Conservation (phyloP, 2,888 invertebrate species). For the Chymomyza amoena region DNA sequence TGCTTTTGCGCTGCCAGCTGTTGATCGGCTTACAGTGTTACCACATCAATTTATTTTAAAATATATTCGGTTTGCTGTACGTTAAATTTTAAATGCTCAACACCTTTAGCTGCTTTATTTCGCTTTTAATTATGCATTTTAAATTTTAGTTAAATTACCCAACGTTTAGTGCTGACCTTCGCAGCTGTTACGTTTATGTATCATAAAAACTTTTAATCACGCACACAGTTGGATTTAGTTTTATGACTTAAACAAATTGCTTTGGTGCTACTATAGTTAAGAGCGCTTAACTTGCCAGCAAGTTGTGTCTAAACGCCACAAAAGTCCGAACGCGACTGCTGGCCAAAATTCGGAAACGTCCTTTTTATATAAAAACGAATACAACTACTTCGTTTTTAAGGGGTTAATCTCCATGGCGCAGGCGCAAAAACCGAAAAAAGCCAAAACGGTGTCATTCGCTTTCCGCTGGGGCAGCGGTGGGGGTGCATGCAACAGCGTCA, state of each 20-base stretch:
- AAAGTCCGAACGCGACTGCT: constrained; percentile 62
- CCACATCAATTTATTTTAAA: constrained; percentile 24
- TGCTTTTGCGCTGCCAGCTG: constrained; percentile 37
- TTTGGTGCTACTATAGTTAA: not conserved
- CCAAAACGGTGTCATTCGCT: constrained; percentile 56
- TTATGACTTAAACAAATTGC: not conserved
- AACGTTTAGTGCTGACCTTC: not conserved
- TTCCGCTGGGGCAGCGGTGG: constrained; percentile 22
- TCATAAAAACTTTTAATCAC: not conserved
- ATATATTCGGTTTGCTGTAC: constrained; percentile 5
- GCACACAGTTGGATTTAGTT: not conserved
- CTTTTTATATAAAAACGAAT: constrained; percentile 44
- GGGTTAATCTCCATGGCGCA: constrained; percentile 44
- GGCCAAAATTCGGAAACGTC: constrained; percentile 43
- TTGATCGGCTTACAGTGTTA: constrained; percentile 52
- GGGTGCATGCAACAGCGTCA: constrained; percentile 4
- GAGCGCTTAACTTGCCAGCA: not conserved
- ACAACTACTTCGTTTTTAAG: constrained; percentile 20
- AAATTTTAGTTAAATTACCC: not conserved
- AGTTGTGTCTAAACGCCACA: constrained; percentile 42
- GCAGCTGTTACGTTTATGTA: not conserved
- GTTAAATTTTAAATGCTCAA: constrained; percentile 10
- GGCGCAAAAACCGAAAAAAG: constrained; percentile 48
- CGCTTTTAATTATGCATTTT: not conserved
- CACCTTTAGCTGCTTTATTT: not conserved